Percentiles rank a stretch among this genome's conserved stretches.
These are phyloP conservation scores for Agelaius phoeniceus DNA, from an alignment of 2,113 vertebrate genomes.

Conservation along the genomic window DNA sequence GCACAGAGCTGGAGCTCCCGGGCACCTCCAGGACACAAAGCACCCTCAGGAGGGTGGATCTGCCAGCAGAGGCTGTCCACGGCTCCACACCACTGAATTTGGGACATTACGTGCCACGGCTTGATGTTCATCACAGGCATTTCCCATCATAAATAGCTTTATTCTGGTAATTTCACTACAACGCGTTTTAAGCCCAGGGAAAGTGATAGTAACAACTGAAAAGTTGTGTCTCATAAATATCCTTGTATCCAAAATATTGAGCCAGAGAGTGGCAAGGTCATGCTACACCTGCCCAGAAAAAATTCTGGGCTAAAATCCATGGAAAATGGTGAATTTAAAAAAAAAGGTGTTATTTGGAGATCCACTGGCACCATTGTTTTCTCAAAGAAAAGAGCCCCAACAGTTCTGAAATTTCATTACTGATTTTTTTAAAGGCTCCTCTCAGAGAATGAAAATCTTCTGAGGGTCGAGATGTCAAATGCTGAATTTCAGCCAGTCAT, in stretches of 20 bases:
- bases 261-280: fast-evolving
- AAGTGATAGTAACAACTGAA: background rate
- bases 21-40: fast-evolving
- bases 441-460: background rate
- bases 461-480: background rate
- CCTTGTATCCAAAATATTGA: background rate
- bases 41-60: fast-evolving
- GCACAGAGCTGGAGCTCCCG: background rate
- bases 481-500: background rate
- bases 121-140: background rate
- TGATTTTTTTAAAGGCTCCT: background rate
- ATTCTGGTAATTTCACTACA: background rate
- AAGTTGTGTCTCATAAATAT: background rate
- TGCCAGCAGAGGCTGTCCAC: background rate
- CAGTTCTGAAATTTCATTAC: background rate
- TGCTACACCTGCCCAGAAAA: background rate
- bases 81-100: fast-evolving
- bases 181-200: background rate
- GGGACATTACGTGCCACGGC: fast-evolving
- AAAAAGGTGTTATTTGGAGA: fast-evolving
- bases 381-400: background rate
- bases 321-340: background rate
- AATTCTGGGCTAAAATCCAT: background rate
- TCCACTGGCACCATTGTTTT: background rate
- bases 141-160: fast-evolving